Percentiles rank a stretch among this genome's conserved stretches.
Evolutionary conservation across 2,113 vertebrate genomes (phyloP).

Genomic region (Corythornis madagascariensis): DNA sequence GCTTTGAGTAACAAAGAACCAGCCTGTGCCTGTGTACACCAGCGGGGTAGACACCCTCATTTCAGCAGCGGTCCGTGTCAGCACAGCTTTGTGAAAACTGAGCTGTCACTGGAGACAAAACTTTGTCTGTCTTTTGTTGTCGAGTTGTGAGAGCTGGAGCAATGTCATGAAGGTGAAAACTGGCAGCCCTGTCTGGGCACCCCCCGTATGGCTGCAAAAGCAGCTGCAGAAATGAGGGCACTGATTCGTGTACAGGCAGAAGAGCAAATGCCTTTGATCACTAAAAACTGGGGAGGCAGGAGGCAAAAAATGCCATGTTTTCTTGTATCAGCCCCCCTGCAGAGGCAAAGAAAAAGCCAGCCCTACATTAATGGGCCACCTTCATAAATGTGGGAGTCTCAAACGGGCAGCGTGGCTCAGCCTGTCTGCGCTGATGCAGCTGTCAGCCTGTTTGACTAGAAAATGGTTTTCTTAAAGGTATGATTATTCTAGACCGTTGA

Average conservation of each 20-base stretch:
- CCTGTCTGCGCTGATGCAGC: not conserved
- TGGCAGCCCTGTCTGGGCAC: not conserved
- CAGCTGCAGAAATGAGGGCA: not conserved
- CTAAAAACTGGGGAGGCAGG: not conserved
- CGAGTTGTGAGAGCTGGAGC: not conserved
- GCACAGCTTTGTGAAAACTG: slow-evolving; percentile 2
- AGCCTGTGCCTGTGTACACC: not conserved
- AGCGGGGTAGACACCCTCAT: not conserved
- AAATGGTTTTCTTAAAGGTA: slow-evolving; percentile 51
- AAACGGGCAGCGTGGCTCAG: not conserved
- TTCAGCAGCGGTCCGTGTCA: not conserved
- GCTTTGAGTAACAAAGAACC: slow-evolving; percentile 25
- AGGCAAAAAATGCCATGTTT: not conserved
- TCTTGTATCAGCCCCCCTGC: not conserved
- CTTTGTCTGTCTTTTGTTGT: slow-evolving; percentile 41
- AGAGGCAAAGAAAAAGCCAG: slow-evolving; percentile 33
- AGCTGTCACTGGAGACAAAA: slow-evolving; percentile 38
- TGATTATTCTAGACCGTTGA: slow-evolving; percentile 67
- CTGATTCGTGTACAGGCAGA: not conserved
- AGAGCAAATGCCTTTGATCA: not conserved
- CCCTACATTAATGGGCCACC: slow-evolving; percentile 3
- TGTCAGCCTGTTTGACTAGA: slow-evolving; percentile 42
- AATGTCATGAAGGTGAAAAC: not conserved
- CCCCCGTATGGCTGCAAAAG: not conserved
- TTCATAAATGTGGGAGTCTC: not conserved